Percentiles rank a stretch among this genome's conserved stretches.
phyloP scores from a whole-genome alignment of 2,797 vertebrate species.

The Neopelma chrysocephalum region DNA sequence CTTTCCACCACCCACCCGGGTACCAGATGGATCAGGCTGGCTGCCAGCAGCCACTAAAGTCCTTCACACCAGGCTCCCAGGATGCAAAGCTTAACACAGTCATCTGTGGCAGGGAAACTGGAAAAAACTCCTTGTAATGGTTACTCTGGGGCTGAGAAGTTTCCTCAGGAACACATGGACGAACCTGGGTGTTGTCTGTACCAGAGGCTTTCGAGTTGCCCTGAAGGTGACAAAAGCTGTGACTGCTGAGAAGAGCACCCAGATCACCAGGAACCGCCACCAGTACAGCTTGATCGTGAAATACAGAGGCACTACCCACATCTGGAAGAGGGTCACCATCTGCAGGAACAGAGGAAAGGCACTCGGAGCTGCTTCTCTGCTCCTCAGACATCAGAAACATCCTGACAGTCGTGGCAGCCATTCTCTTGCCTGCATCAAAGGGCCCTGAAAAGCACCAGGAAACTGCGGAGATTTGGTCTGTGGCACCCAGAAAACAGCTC shows the following conservation, averaged over 20 bases:
- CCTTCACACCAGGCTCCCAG: neutral
- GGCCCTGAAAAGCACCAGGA: too few relatives aligned
- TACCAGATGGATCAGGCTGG: rapidly evolving
- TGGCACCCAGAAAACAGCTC: neutral
- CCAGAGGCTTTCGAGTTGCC: conserved; percentile 93
- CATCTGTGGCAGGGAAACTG: neutral
- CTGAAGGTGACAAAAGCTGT: conserved; percentile 93
- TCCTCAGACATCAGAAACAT: neutral
- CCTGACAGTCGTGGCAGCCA: neutral
- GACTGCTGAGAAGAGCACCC: conserved; percentile 93
- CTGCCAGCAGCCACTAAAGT: neutral
- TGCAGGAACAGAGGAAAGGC: conserved; percentile 64
- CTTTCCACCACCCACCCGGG: neutral
- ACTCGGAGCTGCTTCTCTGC: neutral
- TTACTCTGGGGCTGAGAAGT: neutral
- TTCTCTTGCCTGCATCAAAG: neutral
- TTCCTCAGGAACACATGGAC: neutral
- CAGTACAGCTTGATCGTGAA: conserved; percentile 97
- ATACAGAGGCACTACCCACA: conserved; percentile 99
- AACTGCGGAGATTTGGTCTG: neutral
- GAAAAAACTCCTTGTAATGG: neutral
- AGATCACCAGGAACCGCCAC: conserved; percentile 95
- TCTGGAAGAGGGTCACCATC: conserved; percentile 99
- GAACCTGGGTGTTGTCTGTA: conserved; percentile 94
- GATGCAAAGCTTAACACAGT: neutral